These are phyloP conservation scores for Leptura quadrifasciata DNA, from an alignment of 2,888 invertebrate species.

Conservation along the genomic window DNA sequence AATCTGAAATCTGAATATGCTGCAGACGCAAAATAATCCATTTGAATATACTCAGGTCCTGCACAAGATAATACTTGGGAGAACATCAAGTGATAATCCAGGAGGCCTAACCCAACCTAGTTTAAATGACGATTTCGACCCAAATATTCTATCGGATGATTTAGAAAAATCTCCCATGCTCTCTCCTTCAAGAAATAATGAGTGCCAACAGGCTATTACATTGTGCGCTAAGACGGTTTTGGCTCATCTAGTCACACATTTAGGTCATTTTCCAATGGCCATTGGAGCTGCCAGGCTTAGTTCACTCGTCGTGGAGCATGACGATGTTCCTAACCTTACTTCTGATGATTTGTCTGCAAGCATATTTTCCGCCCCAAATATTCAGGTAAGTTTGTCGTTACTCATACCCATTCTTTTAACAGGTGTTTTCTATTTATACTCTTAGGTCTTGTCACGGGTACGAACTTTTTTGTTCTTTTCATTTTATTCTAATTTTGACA, in stretches of 20 bases:
- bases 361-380: conserved; percentile 89
- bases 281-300: conserved; percentile 91
- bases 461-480: too few species aligned
- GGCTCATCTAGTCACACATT: conserved; percentile 91
- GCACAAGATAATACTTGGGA: conserved; percentile 78
- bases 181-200: conserved; percentile 73
- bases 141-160: conserved; percentile 83
- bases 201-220: conserved; percentile 77
- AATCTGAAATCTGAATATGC: too few species aligned
- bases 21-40: background rate
- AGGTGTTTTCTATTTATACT: too few species aligned
- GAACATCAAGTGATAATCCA: conserved; percentile 74
- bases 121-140: conserved; percentile 82
- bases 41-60: conserved; percentile 74
- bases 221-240: conserved; percentile 79
- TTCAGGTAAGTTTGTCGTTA: conserved; percentile 76
- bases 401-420: too few species aligned
- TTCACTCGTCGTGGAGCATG: conserved; percentile 93
- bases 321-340: conserved; percentile 86
- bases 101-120: conserved; percentile 76
- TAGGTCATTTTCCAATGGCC: conserved; percentile 96
- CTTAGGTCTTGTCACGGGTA: too few species aligned
- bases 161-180: conserved; percentile 74
- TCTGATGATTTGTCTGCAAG: conserved; percentile 86
- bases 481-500: too few species aligned